Evolutionary conservation across 2,888 invertebrate species (phyloP), one percentile per base, ranked within the genome.

Genomic region (Bellardia bayeri): DNA sequence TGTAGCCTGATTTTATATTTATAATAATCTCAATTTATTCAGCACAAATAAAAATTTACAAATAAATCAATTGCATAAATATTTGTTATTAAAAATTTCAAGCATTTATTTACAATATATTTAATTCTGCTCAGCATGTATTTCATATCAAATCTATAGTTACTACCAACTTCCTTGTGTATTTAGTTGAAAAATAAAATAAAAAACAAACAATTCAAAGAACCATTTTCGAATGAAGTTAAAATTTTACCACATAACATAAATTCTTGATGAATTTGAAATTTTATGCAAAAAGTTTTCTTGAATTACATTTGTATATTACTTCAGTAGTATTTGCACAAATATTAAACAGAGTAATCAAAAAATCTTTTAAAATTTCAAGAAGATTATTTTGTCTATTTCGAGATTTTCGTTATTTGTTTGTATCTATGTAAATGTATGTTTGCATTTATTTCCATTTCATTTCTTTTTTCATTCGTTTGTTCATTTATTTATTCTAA

Each of bases 401-500:
- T 11, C 9, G 9, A 4, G 2, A 3, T 16, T 16, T 54, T 58
- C 11, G 71, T 40, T 33, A 40, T 66, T 13, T 56, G 37, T 33
- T 37, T 51, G 37, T 42, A 45, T 58, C n/a, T 49, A 9, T 68
- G 61, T 33, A 84, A 72, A 11, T 64, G 37, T 63, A 74, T 68
- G 33, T 14, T 37, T 74, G 30, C 54, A 58, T 51, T 54, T 40
- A 56, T 30, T 80, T 71, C 6, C 11, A 30, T 33, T 58, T 30
- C 13, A 58, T 58, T 72, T 30, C 33, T 66, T 66, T 74, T 61
- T 64, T 64, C 30, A 56, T 54, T 33, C 3, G 37, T 80, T 71
- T 11, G 2, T 37, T 33, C 33, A 33, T 68, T 68, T 82, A 23
- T 51, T 42, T 84, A 66, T 78, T 49, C 54, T 54, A 76, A 76